Conservation (phyloP, 2,113 vertebrate genomes). For the Melanerpes aurifrons region DNA sequence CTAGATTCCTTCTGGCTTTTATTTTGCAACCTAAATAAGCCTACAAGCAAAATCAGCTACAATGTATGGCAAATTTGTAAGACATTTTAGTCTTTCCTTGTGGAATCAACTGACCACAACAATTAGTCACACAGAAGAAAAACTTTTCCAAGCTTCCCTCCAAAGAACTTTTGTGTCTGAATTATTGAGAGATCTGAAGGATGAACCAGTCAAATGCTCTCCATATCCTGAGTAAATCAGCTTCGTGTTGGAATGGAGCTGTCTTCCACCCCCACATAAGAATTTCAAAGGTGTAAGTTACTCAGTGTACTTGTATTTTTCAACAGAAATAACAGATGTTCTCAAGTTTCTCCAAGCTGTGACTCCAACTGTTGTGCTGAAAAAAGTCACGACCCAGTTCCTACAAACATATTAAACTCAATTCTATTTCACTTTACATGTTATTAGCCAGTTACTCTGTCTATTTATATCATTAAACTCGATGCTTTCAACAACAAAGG, state of each 20-base stretch:
- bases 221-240: slow-evolving; percentile 8
- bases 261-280: slow-evolving; percentile 16
- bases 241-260: not conserved
- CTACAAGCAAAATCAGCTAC: not conserved
- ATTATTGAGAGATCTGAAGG: slow-evolving; percentile 18
- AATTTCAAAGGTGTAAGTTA: slow-evolving; percentile 60
- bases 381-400: slow-evolving; percentile 49
- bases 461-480: slow-evolving; percentile 46
- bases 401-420: slow-evolving; percentile 41
- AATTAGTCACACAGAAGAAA: slow-evolving; percentile 8
- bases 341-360: slow-evolving; percentile 60
- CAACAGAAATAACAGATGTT: slow-evolving; percentile 68
- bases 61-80: not conserved
- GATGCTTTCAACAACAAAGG: slow-evolving; percentile 31
- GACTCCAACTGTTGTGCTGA: slow-evolving; percentile 60
- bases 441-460: slow-evolving; percentile 51
- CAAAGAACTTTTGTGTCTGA: slow-evolving; percentile 1
- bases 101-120: slow-evolving; percentile 20
- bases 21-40: not conserved
- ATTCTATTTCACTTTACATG: slow-evolving; percentile 52
- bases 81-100: slow-evolving; percentile 36
- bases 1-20: not conserved
- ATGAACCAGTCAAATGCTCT: slow-evolving; percentile 38
- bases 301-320: slow-evolving; percentile 51
- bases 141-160: slow-evolving; percentile 16